Conservation (phyloP, 2,797 vertebrate species). For the Champsocephalus gunnari region DNA sequence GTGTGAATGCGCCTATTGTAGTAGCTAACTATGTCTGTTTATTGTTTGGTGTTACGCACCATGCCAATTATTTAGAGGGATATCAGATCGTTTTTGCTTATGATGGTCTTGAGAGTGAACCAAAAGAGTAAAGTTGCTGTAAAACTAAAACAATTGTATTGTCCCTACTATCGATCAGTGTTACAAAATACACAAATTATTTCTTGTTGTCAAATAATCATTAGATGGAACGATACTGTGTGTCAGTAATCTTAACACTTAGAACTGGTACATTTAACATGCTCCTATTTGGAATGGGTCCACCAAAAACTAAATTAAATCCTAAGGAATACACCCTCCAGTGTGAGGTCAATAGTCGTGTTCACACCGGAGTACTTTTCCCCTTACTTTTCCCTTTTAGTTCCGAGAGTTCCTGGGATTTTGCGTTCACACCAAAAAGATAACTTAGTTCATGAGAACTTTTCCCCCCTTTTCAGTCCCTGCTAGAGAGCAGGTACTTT, state of each 20-base stretch:
- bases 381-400: too few relatives aligned
- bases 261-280: not conserved
- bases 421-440: too few relatives aligned
- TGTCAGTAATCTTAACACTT: slow-evolving; percentile 31
- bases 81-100: not conserved
- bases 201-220: not conserved
- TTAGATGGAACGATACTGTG: not conserved
- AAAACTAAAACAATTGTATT: not conserved
- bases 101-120: not conserved
- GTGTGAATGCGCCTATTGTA: too few relatives aligned
- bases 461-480: too few relatives aligned
- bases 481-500: too few relatives aligned
- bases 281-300: too few relatives aligned
- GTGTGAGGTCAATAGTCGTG: too few relatives aligned
- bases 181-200: not conserved
- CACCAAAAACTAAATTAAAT: too few relatives aligned
- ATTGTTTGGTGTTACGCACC: not conserved
- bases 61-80: not conserved
- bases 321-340: too few relatives aligned
- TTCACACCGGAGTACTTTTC: too few relatives aligned
- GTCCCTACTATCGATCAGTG: not conserved
- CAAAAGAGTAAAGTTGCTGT: not conserved
- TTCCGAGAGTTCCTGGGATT: too few relatives aligned
- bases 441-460: too few relatives aligned
- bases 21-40: not conserved